A percentile compares a stretch with the other conserved stretches of the same genome.
These are phyloP conservation scores for Peromyscus aztecus DNA, from an alignment of 2,797 vertebrate species.

Conservation along the genomic window DNA sequence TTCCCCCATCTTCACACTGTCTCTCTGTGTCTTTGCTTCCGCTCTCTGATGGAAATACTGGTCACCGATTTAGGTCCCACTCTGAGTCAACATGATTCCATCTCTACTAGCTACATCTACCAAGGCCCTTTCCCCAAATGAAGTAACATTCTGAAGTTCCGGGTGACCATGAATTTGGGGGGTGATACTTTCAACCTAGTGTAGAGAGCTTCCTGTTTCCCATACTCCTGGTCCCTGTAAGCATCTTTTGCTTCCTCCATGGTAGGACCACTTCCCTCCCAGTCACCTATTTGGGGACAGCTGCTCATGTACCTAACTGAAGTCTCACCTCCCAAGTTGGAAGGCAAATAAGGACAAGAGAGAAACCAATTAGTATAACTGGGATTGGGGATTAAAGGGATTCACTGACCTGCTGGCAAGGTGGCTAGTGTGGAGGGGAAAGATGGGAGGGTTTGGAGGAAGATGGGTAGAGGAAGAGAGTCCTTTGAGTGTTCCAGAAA, in stretches of 20 bases:
- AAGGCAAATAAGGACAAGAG: conserved; percentile 69
- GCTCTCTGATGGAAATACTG: not conserved
- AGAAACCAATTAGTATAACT: conserved; percentile 56
- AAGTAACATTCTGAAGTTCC: not conserved
- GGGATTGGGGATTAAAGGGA: conserved; percentile 54
- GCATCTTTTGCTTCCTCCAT: not conserved
- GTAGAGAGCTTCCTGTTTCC: not conserved
- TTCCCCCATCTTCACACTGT: not conserved
- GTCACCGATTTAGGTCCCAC: not conserved
- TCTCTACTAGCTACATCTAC: not conserved
- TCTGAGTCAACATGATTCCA: not conserved
- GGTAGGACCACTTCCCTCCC: not conserved
- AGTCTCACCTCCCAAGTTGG: conserved; percentile 47
- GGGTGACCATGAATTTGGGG: not conserved
- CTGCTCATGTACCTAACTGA: conserved; percentile 47
- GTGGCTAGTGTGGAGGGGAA: not conserved
- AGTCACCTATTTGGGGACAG: conserved; percentile 46
- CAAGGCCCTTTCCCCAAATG: not conserved
- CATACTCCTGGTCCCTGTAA: not conserved
- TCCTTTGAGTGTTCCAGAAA: not conserved
- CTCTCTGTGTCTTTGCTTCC: not conserved
- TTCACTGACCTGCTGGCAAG: conserved; percentile 42
- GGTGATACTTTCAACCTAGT: not conserved
- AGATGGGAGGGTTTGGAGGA: not conserved
- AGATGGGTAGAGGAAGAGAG: not conserved